A percentile compares a stretch with the other conserved stretches of the same genome.
phyloP scores from a whole-genome alignment of 2,797 vertebrate genomes.

The Muraenolepis orangiensis region DNA sequence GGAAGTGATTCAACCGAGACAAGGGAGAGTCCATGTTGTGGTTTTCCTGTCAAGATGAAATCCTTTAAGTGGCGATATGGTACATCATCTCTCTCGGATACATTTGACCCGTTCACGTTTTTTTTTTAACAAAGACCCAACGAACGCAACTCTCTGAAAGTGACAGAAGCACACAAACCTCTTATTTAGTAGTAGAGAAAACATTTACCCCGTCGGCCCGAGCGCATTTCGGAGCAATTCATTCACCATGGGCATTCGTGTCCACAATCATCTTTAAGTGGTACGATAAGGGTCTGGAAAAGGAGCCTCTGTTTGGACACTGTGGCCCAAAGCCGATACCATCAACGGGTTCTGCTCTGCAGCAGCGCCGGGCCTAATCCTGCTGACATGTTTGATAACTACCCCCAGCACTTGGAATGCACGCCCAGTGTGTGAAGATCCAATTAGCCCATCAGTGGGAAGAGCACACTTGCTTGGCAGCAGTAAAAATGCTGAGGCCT shows the following conservation, averaged over 20 bases:
- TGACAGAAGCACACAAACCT: neutral
- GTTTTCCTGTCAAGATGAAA: neutral
- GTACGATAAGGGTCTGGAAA: conserved; percentile 6
- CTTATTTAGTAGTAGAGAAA: neutral
- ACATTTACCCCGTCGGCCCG: neutral
- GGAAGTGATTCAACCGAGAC: conserved; percentile 9
- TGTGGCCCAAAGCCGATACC: conserved; percentile 33
- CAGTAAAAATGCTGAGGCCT: conserved; percentile 59
- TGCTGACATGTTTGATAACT: conserved; percentile 82
- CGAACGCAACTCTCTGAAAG: neutral
- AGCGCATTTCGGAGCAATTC: neutral
- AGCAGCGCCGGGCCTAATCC: conserved; percentile 63
- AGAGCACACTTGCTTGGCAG: conserved; percentile 70
- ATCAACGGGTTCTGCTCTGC: conserved; percentile 60
- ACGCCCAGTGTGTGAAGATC: conserved; percentile 85
- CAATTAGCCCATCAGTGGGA: conserved; percentile 87
- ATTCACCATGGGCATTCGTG: neutral
- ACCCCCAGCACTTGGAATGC: conserved; percentile 61
- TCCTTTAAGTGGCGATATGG: neutral
- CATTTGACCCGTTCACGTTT: neutral
- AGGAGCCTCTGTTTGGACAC: conserved; percentile 7
- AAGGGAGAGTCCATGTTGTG: neutral
- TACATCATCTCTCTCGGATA: neutral
- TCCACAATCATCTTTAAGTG: conserved; percentile 7
- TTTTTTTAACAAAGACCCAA: neutral